These are phyloP conservation scores for Acrobasis consociella DNA, from an alignment of 2,888 invertebrate species.

Conservation along the genomic window DNA sequence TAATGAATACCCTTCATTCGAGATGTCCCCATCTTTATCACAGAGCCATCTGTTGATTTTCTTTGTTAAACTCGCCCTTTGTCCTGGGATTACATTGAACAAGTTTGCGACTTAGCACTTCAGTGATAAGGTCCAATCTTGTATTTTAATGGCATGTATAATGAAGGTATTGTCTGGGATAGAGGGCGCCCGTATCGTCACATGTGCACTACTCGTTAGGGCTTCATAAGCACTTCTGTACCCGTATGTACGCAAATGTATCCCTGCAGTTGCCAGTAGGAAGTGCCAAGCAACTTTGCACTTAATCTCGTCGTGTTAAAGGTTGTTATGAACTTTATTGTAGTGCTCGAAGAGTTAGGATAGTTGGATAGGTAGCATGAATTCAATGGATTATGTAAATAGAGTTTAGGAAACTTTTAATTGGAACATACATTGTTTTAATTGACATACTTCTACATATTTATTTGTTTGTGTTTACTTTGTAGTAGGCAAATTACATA, in stretches of 20 bases:
- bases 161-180: conserved; percentile 56
- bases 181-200: conserved; percentile 63
- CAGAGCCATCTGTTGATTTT: conserved; percentile 72
- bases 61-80: conserved; percentile 60
- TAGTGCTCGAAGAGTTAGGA: conserved; percentile 4
- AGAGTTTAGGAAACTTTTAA: conserved; percentile 46
- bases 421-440: conserved; percentile 47
- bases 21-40: conserved; percentile 56
- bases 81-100: conserved; percentile 40
- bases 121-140: conserved; percentile 49
- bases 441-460: conserved; percentile 45
- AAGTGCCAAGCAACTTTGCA: conserved; percentile 30
- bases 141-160: conserved; percentile 47
- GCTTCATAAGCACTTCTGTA: conserved; percentile 55
- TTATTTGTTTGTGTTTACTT: conserved; percentile 29
- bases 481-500: neutral
- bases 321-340: conserved; percentile 24
- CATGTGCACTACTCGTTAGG: conserved; percentile 57
- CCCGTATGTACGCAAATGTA: conserved; percentile 48
- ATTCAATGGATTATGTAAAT: conserved; percentile 50
- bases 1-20: conserved; percentile 57
- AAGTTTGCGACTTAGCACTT: conserved; percentile 49
- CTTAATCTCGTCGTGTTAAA: conserved; percentile 35
- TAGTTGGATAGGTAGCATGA: conserved; percentile 27
- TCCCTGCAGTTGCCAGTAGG: conserved; percentile 27